Percentiles rank a stretch among this genome's conserved stretches.
Conservation (phyloP, 1,140 invertebrate species). For the Lineus longissimus region DNA sequence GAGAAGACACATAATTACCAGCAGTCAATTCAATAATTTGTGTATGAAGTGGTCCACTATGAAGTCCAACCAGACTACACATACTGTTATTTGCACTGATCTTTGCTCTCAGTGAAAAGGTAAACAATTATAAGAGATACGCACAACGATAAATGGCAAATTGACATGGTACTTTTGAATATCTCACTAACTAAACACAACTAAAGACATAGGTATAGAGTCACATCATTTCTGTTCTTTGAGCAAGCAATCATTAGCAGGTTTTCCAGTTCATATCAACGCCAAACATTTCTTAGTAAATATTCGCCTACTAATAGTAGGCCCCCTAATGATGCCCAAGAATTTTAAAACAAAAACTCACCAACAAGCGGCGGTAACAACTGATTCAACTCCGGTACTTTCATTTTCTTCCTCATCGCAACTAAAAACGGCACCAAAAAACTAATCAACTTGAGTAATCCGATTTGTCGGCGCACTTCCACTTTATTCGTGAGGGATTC, state of each 20-base stretch:
- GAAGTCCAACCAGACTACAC: neutral
- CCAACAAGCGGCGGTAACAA: slow-evolving; percentile 43
- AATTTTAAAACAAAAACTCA: slow-evolving; percentile 15
- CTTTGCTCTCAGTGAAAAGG: neutral
- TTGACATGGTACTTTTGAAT: too few species aligned
- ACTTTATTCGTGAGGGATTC: slow-evolving; percentile 36
- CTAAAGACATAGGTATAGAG: too few species aligned
- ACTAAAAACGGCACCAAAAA: slow-evolving; percentile 50
- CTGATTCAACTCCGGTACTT: slow-evolving; percentile 46
- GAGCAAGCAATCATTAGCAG: too few species aligned
- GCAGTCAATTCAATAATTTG: neutral
- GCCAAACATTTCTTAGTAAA: too few species aligned
- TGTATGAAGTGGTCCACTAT: too few species aligned
- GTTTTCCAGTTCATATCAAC: too few species aligned
- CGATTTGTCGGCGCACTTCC: slow-evolving; percentile 39
- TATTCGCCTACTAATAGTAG: too few species aligned
- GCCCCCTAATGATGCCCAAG: too few species aligned
- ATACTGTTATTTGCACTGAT: neutral
- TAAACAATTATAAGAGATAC: too few species aligned
- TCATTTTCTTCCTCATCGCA: slow-evolving; percentile 51
- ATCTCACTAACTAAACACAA: too few species aligned
- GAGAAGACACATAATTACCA: slow-evolving; percentile 9
- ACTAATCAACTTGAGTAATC: slow-evolving; percentile 45
- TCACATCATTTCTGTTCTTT: too few species aligned
- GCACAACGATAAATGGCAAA: too few species aligned